These are phyloP conservation scores for Sphinx pinastri DNA, from an alignment of 2,888 invertebrate genomes.

Conservation along the genomic window DNA sequence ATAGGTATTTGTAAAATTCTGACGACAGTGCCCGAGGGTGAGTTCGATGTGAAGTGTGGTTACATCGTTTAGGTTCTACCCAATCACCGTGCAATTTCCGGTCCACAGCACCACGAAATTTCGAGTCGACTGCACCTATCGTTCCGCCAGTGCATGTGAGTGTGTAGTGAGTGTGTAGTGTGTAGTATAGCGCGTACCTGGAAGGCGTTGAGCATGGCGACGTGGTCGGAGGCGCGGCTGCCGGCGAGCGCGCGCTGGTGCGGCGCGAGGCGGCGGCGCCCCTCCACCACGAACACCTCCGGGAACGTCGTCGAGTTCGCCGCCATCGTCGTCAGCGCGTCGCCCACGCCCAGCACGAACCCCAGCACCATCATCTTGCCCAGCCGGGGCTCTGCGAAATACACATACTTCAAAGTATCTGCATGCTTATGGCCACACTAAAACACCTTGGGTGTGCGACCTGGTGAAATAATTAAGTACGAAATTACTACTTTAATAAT, in stretches of 20 bases:
- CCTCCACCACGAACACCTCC: constrained; percentile 94
- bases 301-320: constrained; percentile 98
- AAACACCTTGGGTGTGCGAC: too few species aligned
- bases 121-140: too few species aligned
- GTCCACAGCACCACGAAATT: too few species aligned
- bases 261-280: constrained; percentile 89
- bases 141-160: too few species aligned
- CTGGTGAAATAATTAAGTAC: too few species aligned
- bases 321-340: constrained; percentile 96
- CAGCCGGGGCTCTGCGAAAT: constrained; percentile 90
- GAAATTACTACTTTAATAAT: too few species aligned
- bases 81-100: too few species aligned
- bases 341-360: constrained; percentile 95
- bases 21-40: too few species aligned
- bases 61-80: too few species aligned
- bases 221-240: constrained; percentile 95
- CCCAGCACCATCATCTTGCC: constrained; percentile 99
- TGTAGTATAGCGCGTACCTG: constrained; percentile 86
- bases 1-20: too few species aligned
- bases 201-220: constrained; percentile 96
- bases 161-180: neutral
- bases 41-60: too few species aligned
- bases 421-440: too few species aligned
- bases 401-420: neutral
- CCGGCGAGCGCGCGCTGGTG: constrained; percentile 95